phyloP scores from a whole-genome alignment of 92 coral and sea anemone genomes.

The Epizoanthus stellaris region DNA sequence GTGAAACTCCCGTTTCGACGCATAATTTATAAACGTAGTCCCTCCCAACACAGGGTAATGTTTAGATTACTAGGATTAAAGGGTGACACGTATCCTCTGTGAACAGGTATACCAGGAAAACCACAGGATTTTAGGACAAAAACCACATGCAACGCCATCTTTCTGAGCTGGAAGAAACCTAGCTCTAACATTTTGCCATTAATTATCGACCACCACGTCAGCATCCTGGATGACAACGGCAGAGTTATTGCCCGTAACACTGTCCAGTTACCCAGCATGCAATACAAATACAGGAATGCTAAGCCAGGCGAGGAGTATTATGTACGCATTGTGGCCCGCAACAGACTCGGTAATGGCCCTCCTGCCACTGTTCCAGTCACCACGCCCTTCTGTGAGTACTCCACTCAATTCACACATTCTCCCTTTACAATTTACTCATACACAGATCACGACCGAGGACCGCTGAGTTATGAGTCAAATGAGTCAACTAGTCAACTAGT shows the following conservation, averaged over 20 bases:
- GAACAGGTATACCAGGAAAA: constrained; percentile 6
- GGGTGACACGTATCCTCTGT: neutral
- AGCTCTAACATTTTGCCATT: neutral
- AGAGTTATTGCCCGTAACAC: neutral
- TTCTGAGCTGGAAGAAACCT: constrained; percentile 19
- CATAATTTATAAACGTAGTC: too few relatives aligned
- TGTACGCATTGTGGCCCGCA: constrained; percentile 3
- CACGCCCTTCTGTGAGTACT: constrained; percentile 38
- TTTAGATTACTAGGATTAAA: too few relatives aligned
- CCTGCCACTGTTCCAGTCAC: neutral
- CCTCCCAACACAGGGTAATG: too few relatives aligned
- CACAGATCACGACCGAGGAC: too few relatives aligned
- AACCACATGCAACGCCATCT: constrained; percentile 19
- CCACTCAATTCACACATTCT: neutral
- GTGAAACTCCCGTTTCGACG: too few relatives aligned
- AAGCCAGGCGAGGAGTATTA: constrained; percentile 26
- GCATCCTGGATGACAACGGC: constrained; percentile 16
- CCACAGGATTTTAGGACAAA: constrained; percentile 15
- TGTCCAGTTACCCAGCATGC: neutral
- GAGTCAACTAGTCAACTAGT: too few relatives aligned
- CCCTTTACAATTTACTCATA: too few relatives aligned
- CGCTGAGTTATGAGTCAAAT: too few relatives aligned
- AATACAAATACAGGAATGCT: neutral
- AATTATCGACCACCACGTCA: constrained; percentile 3
- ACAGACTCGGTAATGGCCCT: constrained; percentile 17